A percentile compares a stretch with the other conserved stretches of the same genome.
Conservation (phyloP, 2,888 invertebrate species). For the Ennomos quercinarius region DNA sequence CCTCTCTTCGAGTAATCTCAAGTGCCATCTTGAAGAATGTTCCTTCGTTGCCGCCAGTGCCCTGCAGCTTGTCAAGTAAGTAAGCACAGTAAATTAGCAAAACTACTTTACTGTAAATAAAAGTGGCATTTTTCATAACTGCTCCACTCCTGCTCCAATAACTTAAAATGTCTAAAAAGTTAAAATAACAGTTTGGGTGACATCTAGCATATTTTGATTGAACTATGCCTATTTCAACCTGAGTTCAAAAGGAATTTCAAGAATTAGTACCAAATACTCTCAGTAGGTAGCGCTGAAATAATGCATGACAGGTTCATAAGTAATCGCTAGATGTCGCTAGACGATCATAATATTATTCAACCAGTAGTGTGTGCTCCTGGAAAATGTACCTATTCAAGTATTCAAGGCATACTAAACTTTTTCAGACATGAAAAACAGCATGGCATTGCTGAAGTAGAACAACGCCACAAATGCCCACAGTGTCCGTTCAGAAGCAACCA, state of each 20-base stretch:
- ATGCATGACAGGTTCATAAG: not conserved
- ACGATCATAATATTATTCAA: not conserved
- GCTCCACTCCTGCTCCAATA: too few relatives aligned
- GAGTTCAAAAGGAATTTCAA: not conserved
- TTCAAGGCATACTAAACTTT: constrained; percentile 27
- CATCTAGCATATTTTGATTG: not conserved
- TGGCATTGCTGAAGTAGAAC: constrained; percentile 67
- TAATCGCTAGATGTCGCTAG: constrained; percentile 43
- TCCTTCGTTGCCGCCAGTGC: constrained; percentile 59
- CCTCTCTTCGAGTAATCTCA: constrained; percentile 40
- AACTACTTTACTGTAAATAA: too few relatives aligned
- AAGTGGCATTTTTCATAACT: too few relatives aligned
- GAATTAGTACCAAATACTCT: not conserved
- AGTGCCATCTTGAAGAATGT: constrained; percentile 66
- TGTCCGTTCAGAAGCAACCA: constrained; percentile 90
- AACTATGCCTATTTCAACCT: not conserved
- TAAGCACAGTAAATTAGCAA: constrained; percentile 35
- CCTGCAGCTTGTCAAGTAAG: constrained; percentile 71
- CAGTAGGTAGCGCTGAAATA: constrained; percentile 45
- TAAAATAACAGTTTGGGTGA: not conserved
- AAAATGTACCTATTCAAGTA: too few relatives aligned
- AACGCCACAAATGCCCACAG: constrained; percentile 85
- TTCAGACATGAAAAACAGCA: constrained; percentile 88
- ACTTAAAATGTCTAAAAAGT: too few relatives aligned
- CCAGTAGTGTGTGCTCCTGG: too few relatives aligned